A percentile compares a stretch with the other conserved stretches of the same genome.
These are phyloP conservation scores for Cichladusa arquata DNA, from an alignment of 2,113 vertebrate species.

Conservation along the genomic window DNA sequence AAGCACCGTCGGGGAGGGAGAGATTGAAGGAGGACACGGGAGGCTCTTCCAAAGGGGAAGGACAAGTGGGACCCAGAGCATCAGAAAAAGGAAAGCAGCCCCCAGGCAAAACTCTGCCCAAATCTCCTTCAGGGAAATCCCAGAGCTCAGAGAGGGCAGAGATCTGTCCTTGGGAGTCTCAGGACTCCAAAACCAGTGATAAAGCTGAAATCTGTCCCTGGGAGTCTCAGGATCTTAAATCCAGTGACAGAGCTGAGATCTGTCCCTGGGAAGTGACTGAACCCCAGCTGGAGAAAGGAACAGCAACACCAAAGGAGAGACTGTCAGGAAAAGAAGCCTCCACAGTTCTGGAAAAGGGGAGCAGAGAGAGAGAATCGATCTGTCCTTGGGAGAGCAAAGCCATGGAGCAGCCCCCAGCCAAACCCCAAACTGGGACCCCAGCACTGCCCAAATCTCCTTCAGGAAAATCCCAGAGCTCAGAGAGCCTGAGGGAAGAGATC, in stretches of 20 bases:
- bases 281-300: no score
- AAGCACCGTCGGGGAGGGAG: background rate
- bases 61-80: background rate
- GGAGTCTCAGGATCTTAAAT: no score
- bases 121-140: background rate
- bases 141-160: background rate
- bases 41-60: background rate
- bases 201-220: constrained; percentile 40
- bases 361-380: no score
- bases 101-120: background rate
- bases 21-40: rapidly evolving
- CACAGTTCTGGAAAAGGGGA: no score
- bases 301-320: no score
- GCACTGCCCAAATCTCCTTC: no score
- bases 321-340: no score
- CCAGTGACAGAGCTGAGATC: background rate
- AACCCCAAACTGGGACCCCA: no score
- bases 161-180: constrained; percentile 59
- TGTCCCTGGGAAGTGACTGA: background rate
- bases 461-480: no score
- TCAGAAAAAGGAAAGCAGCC: background rate
- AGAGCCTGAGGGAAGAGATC: background rate
- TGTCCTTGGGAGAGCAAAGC: no score
- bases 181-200: background rate
- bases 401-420: no score